Conservation (phyloP, 2,888 invertebrate species). For the Pseudococcus viburni region DNA sequence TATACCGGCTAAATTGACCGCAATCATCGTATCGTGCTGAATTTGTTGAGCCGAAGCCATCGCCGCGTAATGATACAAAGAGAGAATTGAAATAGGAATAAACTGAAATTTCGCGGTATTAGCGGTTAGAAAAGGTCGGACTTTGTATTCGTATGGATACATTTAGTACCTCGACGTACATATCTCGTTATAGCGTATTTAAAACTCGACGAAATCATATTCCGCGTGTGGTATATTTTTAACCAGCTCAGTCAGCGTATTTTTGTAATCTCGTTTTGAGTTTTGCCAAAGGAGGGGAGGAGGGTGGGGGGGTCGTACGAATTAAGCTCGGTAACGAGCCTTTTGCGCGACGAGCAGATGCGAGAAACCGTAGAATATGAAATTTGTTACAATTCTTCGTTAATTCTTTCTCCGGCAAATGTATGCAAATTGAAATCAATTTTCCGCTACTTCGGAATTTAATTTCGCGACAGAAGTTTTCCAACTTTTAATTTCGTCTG, state of each 20-base stretch:
- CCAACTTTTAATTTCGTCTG: not conserved
- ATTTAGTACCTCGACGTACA: not conserved
- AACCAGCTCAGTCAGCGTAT: constrained; percentile 11
- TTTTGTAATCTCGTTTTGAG: constrained; percentile 3
- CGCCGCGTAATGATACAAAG: constrained; percentile 15
- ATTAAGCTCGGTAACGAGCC: not conserved
- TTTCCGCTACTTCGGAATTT: not conserved
- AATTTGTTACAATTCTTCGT: constrained; percentile 31
- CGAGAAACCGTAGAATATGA: not conserved
- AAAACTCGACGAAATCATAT: constrained; percentile 14
- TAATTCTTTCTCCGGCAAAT: constrained; percentile 11
- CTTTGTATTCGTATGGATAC: not conserved
- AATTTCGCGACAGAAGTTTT: not conserved
- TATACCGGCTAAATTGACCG: not conserved
- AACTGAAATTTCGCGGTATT: not conserved
- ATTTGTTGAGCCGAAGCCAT: not conserved
- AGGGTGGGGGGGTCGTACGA: not conserved
- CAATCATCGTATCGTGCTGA: constrained; percentile 2
- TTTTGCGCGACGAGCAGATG: not conserved
- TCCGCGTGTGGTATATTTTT: not conserved
- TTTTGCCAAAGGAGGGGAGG: not conserved
- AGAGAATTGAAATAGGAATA: not conserved
- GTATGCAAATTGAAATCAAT: constrained; percentile 31
- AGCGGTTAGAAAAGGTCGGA: not conserved
- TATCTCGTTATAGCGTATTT: constrained; percentile 8